A percentile compares a stretch with the other conserved stretches of the same genome.
phyloP scores from a whole-genome alignment of 2,888 invertebrate species.

The Watsonalla binaria region DNA sequence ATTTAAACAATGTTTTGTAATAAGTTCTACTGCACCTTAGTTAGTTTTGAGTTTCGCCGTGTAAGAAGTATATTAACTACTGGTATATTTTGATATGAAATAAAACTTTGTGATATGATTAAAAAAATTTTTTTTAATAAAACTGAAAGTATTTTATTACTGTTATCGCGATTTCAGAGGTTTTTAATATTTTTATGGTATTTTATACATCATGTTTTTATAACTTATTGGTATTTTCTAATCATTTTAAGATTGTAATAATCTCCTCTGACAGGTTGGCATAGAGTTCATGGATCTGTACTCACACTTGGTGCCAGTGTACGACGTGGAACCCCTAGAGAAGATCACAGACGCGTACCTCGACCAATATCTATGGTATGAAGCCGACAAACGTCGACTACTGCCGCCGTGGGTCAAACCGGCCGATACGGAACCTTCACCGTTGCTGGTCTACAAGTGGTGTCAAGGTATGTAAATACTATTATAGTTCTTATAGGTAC shows the following conservation, averaged over 20 bases:
- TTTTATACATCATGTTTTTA: too few relatives aligned
- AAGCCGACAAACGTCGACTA: slow-evolving; percentile 97
- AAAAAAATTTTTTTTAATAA: too few relatives aligned
- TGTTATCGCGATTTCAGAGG: too few relatives aligned
- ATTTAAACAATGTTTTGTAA: too few relatives aligned
- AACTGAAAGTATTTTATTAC: too few relatives aligned
- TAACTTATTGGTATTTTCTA: too few relatives aligned
- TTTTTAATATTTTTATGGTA: too few relatives aligned
- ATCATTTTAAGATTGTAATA: neutral
- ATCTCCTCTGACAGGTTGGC: slow-evolving; percentile 82
- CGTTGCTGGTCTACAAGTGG: slow-evolving; percentile 97
- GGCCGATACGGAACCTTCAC: slow-evolving; percentile 98
- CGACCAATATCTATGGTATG: slow-evolving; percentile 99
- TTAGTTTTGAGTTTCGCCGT: too few relatives aligned
- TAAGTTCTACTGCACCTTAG: too few relatives aligned
- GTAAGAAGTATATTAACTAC: too few relatives aligned
- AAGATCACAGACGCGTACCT: slow-evolving; percentile 99
- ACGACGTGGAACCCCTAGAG: slow-evolving; percentile 99
- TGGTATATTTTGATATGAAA: too few relatives aligned
- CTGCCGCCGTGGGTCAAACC: slow-evolving; percentile 99
- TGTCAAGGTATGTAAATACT: slow-evolving; percentile 88
- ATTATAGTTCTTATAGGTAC: neutral
- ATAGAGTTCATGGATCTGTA: slow-evolving; percentile 99
- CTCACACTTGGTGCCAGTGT: slow-evolving; percentile 98
- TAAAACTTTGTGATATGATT: too few relatives aligned